Base-by-base conservation (phyloP, 2,797 vertebrate species). In the Pangasius larnaudii region DNA sequence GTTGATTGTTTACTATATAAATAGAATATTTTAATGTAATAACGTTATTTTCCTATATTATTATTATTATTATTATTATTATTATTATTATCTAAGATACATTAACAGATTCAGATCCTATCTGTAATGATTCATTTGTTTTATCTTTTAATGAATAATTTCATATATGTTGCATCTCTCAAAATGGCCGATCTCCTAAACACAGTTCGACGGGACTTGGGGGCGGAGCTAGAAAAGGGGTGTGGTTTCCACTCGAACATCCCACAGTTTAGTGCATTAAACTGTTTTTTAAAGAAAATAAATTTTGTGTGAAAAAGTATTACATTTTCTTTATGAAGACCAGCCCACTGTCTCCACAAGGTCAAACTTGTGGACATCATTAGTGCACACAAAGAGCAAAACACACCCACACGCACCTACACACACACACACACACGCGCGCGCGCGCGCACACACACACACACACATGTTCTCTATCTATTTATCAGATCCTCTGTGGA, bases 401-500 rank as follows among this genome's bases (percentile, higher is more conserved):
- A 24, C 77, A 53, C 77, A 33, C 72, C 1, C 22, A 11, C 49
- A 78, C n/a, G n/a, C 72, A 72, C 71, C 42, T 22, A 24, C 71
- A 74, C 39, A 39, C 22, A 16, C 18, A 42, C 36, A 74, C 71
- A 24, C 72, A 75, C 72, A 78, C 75, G 49, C 74, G 30, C 74
- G 30, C 46, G 53, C 74, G 53, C 74, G 53, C 46, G 53, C 46
- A 78, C 74, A 53, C 27, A 53, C 74, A 78, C 49, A 78, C 78
- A 80, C 58, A 81, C 58, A 53, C 4, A 33, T 5, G 8, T 80
- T 80, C 77, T 80, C 53, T 11, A 24, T 80, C 78, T 59, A 58
- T 80, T 59, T 80, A 22, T 24, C 78, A 24, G 53, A 80, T 24
- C 30, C 78, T 80, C 78, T 24, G 78, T 80, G 78, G 78, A 80